These are phyloP conservation scores for Porites rus DNA, from an alignment of 92 coral and sea anemone genomes.

Conservation along the genomic window DNA sequence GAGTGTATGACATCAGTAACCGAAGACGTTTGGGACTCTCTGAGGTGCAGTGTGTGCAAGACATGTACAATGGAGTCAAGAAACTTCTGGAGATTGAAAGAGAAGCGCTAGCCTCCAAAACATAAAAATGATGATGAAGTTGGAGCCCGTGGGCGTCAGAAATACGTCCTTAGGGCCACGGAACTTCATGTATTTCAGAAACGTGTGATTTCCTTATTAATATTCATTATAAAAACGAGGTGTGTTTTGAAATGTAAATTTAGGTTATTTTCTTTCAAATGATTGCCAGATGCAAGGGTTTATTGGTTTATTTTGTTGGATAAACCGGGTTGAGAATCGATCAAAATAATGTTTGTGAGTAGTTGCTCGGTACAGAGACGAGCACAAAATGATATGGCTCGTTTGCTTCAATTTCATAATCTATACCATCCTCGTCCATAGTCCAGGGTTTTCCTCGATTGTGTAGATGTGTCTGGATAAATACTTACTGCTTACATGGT, in stretches of 20 bases:
- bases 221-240: no score
- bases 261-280: background rate
- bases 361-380: no score
- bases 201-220: background rate
- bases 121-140: background rate
- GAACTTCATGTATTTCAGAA: background rate
- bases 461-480: no score
- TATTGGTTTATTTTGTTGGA: no score
- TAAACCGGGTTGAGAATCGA: no score
- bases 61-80: conserved; percentile 96
- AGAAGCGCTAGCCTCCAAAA: conserved; percentile 33
- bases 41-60: conserved; percentile 94
- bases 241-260: conserved; percentile 3
- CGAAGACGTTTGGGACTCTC: conserved; percentile 87
- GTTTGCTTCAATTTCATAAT: background rate
- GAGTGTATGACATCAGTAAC: conserved; percentile 92
- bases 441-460: no score
- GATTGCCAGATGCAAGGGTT: background rate
- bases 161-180: background rate
- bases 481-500: background rate
- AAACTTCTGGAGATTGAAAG: conserved; percentile 80
- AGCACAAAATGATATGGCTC: background rate
- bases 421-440: no score
- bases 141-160: no score
- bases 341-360: no score